Percentiles rank a stretch among this genome's conserved stretches.
phyloP scores from a whole-genome alignment of 2,888 invertebrate species.

The Ormia ochracea region DNA sequence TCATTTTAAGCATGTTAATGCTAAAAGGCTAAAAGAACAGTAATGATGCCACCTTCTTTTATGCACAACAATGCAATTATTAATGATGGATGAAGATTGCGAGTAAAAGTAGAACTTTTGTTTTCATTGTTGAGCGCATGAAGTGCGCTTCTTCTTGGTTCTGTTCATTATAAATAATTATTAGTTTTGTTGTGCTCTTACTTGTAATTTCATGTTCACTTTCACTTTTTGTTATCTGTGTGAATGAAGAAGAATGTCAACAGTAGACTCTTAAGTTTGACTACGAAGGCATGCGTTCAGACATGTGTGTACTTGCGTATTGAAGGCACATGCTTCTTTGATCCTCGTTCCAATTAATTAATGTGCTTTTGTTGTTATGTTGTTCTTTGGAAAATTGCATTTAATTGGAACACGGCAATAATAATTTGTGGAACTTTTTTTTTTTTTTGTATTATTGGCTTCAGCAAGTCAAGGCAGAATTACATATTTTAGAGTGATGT shows the following conservation, averaged over 20 bases:
- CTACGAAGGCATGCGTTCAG: neutral
- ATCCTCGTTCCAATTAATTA: slow-evolving; percentile 37
- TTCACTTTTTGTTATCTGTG: slow-evolving; percentile 46
- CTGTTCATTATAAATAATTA: slow-evolving; percentile 42
- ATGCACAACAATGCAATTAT: slow-evolving; percentile 28
- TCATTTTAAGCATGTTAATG: slow-evolving; percentile 28
- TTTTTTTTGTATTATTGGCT: slow-evolving; percentile 2
- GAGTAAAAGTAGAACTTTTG: slow-evolving; percentile 33
- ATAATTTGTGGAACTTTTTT: slow-evolving; percentile 9
- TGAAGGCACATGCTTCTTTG: slow-evolving; percentile 48
- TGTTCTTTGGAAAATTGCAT: slow-evolving; percentile 35
- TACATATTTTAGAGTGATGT: neutral
- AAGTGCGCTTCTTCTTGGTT: slow-evolving; percentile 30
- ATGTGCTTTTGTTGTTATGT: slow-evolving; percentile 26
- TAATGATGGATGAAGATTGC: slow-evolving; percentile 20
- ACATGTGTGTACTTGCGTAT: neutral
- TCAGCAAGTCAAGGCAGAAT: neutral
- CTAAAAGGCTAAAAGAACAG: slow-evolving; percentile 27
- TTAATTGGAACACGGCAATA: slow-evolving; percentile 43
- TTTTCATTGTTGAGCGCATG: slow-evolving; percentile 37
- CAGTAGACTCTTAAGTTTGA: neutral
- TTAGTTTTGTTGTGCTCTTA: slow-evolving; percentile 15
- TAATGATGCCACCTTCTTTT: slow-evolving; percentile 21
- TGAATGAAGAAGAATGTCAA: slow-evolving; percentile 26
- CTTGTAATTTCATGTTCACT: slow-evolving; percentile 54